These are phyloP conservation scores for Zaprionus inermis DNA, from an alignment of 1,140 invertebrate genomes.

Conservation along the genomic window DNA sequence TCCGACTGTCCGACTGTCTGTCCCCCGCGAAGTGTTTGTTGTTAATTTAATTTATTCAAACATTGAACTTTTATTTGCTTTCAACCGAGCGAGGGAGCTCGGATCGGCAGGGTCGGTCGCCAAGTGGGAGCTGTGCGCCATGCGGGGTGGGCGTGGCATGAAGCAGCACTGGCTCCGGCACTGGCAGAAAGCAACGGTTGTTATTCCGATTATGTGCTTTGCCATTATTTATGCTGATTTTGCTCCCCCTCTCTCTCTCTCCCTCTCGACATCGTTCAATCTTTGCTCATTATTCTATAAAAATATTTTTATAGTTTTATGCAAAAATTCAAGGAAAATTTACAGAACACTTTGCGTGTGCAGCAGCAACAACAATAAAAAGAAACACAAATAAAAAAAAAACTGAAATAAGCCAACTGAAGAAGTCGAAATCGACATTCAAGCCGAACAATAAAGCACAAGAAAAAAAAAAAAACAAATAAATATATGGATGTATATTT, in stretches of 20 bases:
- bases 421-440: conserved; percentile 8
- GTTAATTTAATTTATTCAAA: conserved; percentile 76
- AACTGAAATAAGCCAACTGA: conserved; percentile 36
- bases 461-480: background rate
- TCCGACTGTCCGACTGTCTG: conserved; percentile 4
- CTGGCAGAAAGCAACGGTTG: conserved; percentile 49
- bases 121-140: background rate
- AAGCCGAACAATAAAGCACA: background rate
- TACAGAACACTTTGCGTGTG: conserved; percentile 46
- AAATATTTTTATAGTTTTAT: conserved; percentile 54
- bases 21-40: conserved; percentile 17
- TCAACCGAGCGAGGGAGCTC: conserved; percentile 51
- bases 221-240: conserved; percentile 22
- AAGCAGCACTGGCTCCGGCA: conserved; percentile 3
- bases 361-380: conserved; percentile 42
- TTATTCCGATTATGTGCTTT: conserved; percentile 35
- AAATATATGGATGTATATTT: background rate
- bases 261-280: conserved; percentile 13
- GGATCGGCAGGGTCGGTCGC: background rate
- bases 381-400: conserved; percentile 43
- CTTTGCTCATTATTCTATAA: conserved; percentile 32
- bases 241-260: background rate
- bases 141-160: conserved; percentile 39
- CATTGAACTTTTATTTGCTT: conserved; percentile 78
- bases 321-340: conserved; percentile 73